Base-by-base conservation (phyloP, 2,113 vertebrate species). In the Arenaria interpres region DNA sequence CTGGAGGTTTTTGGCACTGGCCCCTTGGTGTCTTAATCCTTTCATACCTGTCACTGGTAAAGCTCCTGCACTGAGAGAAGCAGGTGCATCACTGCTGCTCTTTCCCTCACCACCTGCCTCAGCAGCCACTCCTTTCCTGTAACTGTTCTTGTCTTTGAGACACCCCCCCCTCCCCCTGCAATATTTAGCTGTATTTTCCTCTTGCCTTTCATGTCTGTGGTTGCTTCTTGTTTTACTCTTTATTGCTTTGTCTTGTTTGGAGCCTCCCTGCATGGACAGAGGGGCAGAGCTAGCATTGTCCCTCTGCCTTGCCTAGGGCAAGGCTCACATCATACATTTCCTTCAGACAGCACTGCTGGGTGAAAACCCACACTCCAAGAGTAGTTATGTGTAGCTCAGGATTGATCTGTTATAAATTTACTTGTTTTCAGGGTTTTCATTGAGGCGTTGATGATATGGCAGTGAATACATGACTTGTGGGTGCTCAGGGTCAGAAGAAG, bases 381-480 rank as follows among this genome's bases (percentile, higher is more conserved):
- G 35, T 63, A 66, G 14, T 60, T 76, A 35, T 1, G 4, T 63
- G 14, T 25, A 48, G 53, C 35, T 80, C 68, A 59, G 37, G 16
- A 67, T 32, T 0, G 0, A 30, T 21, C 37, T 71, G 12, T 22
- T 21, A 21, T 37, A 30, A 54, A 88, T 72, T 17, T 21, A 12
- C 57, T 64, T 30, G 5, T 66, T 79, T 89, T 82, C 32, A 46
- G 66, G 12, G 16, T 24, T 79, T 69, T 54, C 35, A 39, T 88
- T 76, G n/a, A 25, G 30, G 63, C 60, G 28, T 5, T 77, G 54
- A 53, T n/a, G 45, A 37, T 14, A 59, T 43, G 59, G 28, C 72
- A 81, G 56, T 22, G 50, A 73, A 56, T 59, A 59, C 12, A 4
- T 12, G 48, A 14, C 15, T 18, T 67, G 24, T 32, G 68, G 56